phyloP scores from a whole-genome alignment of 2,888 invertebrate species.

The Arctia plantaginis region DNA sequence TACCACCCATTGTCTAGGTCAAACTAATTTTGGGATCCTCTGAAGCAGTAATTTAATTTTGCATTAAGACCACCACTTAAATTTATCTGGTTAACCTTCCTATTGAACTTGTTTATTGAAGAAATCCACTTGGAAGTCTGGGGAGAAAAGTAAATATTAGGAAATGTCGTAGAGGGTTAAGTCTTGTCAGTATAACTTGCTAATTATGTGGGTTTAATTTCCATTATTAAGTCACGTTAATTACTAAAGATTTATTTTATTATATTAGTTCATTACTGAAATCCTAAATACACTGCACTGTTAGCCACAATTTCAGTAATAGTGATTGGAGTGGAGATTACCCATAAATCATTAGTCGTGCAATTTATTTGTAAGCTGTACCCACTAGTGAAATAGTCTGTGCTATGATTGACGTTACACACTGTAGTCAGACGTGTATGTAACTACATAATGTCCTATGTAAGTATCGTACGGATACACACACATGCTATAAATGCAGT shows the following conservation, averaged over 20 bases:
- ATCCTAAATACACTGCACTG: background rate
- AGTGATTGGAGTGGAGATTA: no score
- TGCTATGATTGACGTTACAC: background rate
- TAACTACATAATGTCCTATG: no score
- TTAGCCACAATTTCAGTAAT: background rate
- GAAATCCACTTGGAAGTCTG: constrained; percentile 30
- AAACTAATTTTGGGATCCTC: constrained; percentile 79
- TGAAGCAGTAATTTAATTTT: constrained; percentile 78
- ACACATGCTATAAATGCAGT: background rate
- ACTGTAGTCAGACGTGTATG: no score
- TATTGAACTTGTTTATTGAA: constrained; percentile 64
- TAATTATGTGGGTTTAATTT: background rate
- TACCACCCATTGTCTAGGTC: constrained; percentile 80
- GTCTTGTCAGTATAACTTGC: background rate
- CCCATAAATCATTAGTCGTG: background rate
- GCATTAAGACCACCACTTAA: constrained; percentile 72
- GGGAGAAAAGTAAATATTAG: constrained; percentile 33
- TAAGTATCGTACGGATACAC: background rate
- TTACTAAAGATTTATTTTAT: background rate
- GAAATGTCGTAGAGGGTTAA: background rate
- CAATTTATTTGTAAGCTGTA: background rate
- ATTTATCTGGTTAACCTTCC: constrained; percentile 67
- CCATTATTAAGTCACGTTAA: background rate
- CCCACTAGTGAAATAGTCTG: background rate
- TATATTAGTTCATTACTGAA: background rate